Conservation (phyloP, 1,140 invertebrate genomes). For the Drosophila ohnishii region DNA sequence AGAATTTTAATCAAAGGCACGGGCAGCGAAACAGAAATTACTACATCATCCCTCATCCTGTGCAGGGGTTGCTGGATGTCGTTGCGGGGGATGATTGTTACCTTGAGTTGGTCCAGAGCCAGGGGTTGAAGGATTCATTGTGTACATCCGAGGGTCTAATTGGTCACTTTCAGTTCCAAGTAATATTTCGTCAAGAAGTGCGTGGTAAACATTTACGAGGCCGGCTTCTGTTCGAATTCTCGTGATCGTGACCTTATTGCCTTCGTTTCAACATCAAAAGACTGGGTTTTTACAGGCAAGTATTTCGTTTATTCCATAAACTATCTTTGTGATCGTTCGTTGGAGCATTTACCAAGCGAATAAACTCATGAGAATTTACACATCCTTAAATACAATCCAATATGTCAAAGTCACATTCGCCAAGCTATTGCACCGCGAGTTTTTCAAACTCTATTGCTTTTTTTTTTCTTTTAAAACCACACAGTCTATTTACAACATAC, state of each 20-base stretch:
- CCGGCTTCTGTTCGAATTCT: conserved; percentile 40
- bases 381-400: conserved; percentile 35
- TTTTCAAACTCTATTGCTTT: conserved; percentile 29
- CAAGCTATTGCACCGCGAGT: conserved; percentile 30
- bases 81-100: conserved; percentile 45
- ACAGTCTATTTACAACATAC: conserved; percentile 60
- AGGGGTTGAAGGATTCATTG: conserved; percentile 38
- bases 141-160: conserved; percentile 51
- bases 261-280: background rate
- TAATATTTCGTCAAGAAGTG: conserved; percentile 3
- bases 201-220: conserved; percentile 31
- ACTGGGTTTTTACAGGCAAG: conserved; percentile 26
- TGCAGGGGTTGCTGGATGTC: conserved; percentile 5
- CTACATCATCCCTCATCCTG: conserved; percentile 45
- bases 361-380: conserved; percentile 32
- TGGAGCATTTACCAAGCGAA: conserved; percentile 25
- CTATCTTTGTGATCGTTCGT: conserved; percentile 54
- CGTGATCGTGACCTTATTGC: conserved; percentile 8
- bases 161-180: conserved; percentile 34
- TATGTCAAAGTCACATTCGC: conserved; percentile 20
- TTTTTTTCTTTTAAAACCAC: conserved; percentile 20
- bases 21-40: conserved; percentile 47
- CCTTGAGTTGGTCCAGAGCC: conserved; percentile 29
- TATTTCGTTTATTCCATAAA: conserved; percentile 56
- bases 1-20: conserved; percentile 60